A percentile compares a stretch with the other conserved stretches of the same genome.
Conservation (phyloP, 2,113 vertebrate species). For the Dicaeum eximium region DNA sequence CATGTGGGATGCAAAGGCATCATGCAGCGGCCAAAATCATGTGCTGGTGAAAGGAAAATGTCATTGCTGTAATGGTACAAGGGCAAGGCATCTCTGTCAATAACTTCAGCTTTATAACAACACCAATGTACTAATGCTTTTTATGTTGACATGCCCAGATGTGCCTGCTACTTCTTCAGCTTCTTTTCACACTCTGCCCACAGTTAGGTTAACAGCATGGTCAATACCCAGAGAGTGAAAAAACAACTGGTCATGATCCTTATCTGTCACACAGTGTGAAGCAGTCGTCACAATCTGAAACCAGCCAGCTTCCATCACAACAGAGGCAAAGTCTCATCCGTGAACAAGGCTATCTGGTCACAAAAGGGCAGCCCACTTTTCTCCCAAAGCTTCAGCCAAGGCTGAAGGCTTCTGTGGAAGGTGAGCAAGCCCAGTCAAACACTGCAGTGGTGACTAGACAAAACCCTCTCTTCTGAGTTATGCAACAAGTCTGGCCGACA, state of each 20-base stretch:
- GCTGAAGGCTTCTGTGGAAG: neutral
- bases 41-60: neutral
- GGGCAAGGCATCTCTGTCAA: neutral
- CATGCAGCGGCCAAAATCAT: neutral
- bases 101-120: neutral
- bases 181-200: neutral
- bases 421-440: neutral
- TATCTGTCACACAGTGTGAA: neutral
- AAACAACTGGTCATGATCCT: rapidly evolving
- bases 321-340: neutral
- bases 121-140: neutral
- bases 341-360: neutral
- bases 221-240: neutral
- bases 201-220: neutral
- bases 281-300: neutral
- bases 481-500: rapidly evolving
- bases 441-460: neutral
- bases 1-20: neutral
- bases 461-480: neutral
- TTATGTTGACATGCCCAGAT: neutral
- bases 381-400: neutral
- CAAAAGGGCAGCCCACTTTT: neutral
- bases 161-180: neutral
- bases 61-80: neutral
- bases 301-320: neutral